phyloP scores from a whole-genome alignment of 2,888 invertebrate species.

The Mechanitis mazaeus region DNA sequence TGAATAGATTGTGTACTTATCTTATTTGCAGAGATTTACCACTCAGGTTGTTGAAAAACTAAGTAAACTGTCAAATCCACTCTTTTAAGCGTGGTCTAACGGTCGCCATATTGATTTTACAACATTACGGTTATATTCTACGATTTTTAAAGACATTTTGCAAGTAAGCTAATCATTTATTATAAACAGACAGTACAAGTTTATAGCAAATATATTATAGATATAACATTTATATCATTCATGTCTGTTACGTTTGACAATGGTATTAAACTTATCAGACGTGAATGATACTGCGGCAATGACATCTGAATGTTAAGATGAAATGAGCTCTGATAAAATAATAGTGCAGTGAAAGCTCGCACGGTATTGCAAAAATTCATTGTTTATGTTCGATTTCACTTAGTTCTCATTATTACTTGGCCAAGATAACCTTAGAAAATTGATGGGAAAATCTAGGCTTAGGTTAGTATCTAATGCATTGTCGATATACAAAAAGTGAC shows the following conservation, averaged over 20 bases:
- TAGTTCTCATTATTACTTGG: slow-evolving; percentile 64
- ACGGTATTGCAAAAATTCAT: slow-evolving; percentile 56
- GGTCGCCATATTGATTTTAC: slow-evolving; percentile 1
- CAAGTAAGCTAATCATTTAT: too few relatives aligned
- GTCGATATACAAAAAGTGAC: slow-evolving; percentile 14
- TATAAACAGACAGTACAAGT: too few relatives aligned
- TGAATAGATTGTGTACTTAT: too few relatives aligned
- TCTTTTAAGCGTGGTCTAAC: slow-evolving; percentile 4
- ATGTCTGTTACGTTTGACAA: not conserved
- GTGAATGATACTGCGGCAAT: slow-evolving; percentile 20
- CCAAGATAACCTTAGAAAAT: slow-evolving; percentile 38
- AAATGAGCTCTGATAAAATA: slow-evolving; percentile 29
- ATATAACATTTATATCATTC: not conserved
- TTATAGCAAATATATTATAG: not conserved
- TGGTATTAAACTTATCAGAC: slow-evolving; percentile 4
- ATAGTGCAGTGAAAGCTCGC: slow-evolving; percentile 53
- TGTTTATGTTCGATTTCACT: slow-evolving; percentile 61
- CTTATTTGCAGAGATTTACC: too few relatives aligned
- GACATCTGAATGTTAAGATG: slow-evolving; percentile 30
- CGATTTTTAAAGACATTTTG: too few relatives aligned
- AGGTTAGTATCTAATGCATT: slow-evolving; percentile 10
- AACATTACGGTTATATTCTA: too few relatives aligned
- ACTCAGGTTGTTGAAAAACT: not conserved
- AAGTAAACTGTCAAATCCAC: slow-evolving; percentile 10
- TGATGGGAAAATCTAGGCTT: slow-evolving; percentile 30